Percentiles rank a stretch among this genome's conserved stretches.
Conservation (phyloP, 2,797 vertebrate species). For the Pelochelys cantorii region DNA sequence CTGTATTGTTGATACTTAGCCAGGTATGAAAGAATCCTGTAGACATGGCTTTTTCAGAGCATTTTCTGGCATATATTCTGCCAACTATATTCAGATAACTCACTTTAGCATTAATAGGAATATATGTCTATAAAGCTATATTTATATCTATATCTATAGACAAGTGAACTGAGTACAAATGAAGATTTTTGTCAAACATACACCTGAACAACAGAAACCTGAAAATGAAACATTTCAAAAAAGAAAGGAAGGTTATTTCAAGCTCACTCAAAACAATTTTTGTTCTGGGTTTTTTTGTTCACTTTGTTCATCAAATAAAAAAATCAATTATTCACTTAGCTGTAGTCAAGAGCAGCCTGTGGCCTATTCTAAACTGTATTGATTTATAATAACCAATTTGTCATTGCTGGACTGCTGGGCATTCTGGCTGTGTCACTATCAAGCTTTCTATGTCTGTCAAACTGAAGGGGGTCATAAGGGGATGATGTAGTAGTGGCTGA, state of each 20-base stretch:
- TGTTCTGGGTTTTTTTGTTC: background rate
- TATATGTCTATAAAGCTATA: slow-evolving; percentile 29
- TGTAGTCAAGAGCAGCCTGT: background rate
- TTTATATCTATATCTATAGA: background rate
- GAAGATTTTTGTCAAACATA: slow-evolving; percentile 24
- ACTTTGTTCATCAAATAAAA: background rate
- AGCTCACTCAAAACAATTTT: background rate
- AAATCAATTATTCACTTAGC: background rate
- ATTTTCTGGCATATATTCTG: background rate
- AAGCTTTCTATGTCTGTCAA: background rate
- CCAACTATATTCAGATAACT: background rate
- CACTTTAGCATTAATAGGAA: slow-evolving; percentile 25
- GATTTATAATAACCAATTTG: background rate
- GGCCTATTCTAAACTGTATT: background rate
- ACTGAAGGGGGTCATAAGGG: background rate
- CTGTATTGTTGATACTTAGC: background rate
- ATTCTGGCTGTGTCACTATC: background rate
- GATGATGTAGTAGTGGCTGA: rapidly evolving
- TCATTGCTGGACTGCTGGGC: background rate
- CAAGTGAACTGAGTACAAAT: slow-evolving; percentile 20
- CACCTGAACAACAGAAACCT: background rate
- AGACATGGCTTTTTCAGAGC: background rate
- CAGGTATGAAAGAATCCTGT: background rate
- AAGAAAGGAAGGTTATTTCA: background rate
- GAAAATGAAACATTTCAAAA: background rate